These are phyloP conservation scores for Drosophila parabipectinata DNA, from an alignment of 1,140 invertebrate genomes.

Conservation along the genomic window DNA sequence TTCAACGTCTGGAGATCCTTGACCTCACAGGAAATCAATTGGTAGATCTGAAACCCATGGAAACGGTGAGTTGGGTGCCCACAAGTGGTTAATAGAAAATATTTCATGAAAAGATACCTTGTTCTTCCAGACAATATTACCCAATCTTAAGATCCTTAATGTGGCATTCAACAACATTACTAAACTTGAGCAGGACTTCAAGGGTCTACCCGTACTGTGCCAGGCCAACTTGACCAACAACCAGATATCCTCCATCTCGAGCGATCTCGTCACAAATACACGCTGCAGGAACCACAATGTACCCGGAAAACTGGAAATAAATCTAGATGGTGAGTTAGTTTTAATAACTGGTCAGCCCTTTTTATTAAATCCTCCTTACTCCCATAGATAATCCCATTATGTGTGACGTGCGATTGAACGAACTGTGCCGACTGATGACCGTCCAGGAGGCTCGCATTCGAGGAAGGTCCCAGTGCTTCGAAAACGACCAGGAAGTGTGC, in stretches of 20 bases:
- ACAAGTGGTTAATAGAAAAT: neutral
- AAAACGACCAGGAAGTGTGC: slow-evolving; percentile 84
- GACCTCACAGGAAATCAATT: slow-evolving; percentile 91
- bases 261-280: slow-evolving; percentile 90
- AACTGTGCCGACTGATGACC: slow-evolving; percentile 88
- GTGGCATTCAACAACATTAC: slow-evolving; percentile 90
- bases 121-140: slow-evolving; percentile 88
- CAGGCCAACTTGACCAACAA: slow-evolving; percentile 91
- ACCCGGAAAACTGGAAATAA: slow-evolving; percentile 89
- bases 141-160: slow-evolving; percentile 89
- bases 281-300: slow-evolving; percentile 90
- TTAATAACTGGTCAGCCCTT: neutral
- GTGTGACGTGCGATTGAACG: slow-evolving; percentile 88
- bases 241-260: slow-evolving; percentile 88
- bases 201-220: slow-evolving; percentile 90
- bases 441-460: slow-evolving; percentile 88
- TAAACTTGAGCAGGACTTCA: slow-evolving; percentile 90
- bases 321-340: slow-evolving; percentile 88
- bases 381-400: slow-evolving; percentile 91
- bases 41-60: slow-evolving; percentile 90
- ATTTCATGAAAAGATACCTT: neutral
- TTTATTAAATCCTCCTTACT: neutral
- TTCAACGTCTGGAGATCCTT: slow-evolving; percentile 88
- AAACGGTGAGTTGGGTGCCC: slow-evolving; percentile 86
- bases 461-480: slow-evolving; percentile 86